Evolutionary conservation across 2,113 vertebrate species (phyloP).

Genomic region (Tetrax tetrax): DNA sequence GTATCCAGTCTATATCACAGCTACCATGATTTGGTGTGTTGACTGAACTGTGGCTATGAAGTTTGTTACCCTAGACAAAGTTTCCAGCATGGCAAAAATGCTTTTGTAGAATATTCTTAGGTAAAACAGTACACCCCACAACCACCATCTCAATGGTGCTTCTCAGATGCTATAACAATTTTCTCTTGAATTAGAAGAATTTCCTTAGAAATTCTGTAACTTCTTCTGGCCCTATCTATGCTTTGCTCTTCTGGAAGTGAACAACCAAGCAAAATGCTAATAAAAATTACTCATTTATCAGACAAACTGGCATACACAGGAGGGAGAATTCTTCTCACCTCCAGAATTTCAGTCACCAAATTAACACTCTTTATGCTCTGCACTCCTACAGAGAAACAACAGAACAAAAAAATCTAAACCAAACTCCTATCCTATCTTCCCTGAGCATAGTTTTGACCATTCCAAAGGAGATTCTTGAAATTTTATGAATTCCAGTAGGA

Average conservation of each 20-base stretch:
- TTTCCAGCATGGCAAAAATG: background rate
- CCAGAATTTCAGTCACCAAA: background rate
- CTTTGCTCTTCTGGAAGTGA: background rate
- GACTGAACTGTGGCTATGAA: accelerated
- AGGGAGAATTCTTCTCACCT: background rate
- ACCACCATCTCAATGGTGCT: background rate
- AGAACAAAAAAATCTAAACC: background rate
- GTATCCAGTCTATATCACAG: background rate
- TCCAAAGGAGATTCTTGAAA: background rate
- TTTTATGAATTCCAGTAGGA: background rate
- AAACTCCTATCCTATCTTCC: background rate
- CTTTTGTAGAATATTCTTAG: background rate
- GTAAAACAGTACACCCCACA: background rate
- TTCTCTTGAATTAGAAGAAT: background rate
- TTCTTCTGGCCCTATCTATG: background rate
- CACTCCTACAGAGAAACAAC: background rate
- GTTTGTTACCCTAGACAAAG: background rate
- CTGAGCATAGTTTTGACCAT: background rate
- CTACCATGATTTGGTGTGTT: background rate
- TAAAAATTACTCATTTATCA: background rate
- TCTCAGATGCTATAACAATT: background rate
- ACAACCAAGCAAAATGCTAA: background rate
- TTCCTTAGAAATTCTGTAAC: background rate
- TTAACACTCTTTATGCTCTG: background rate
- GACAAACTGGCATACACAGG: background rate